Conservation (phyloP, 2,113 vertebrate genomes). For the Coracopsis vasa region DNA sequence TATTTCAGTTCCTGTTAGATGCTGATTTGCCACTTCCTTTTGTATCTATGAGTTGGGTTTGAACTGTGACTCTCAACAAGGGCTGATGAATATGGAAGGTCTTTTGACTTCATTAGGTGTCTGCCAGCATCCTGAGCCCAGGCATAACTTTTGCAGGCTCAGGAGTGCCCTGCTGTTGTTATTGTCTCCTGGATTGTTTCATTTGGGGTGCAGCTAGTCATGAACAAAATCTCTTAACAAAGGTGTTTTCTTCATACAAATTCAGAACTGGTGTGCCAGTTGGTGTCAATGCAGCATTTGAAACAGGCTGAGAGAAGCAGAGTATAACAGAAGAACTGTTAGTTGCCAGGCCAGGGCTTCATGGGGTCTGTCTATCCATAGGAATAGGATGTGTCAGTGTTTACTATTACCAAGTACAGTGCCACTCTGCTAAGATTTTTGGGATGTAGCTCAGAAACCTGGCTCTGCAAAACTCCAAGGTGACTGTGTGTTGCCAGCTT, state of each 20-base stretch:
- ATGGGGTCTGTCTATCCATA: neutral
- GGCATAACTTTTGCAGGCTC: neutral
- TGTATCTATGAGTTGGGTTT: neutral
- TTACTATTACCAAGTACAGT: neutral
- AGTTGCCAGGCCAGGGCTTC: neutral
- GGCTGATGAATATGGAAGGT: neutral
- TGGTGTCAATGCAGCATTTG: neutral
- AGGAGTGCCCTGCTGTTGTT: neutral
- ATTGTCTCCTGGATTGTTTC: neutral
- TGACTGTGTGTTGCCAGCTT: neutral
- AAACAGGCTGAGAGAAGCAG: neutral
- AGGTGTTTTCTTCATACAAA: neutral
- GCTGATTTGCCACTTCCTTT: neutral
- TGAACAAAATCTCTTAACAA: neutral
- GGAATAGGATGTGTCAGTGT: neutral
- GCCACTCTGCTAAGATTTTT: neutral
- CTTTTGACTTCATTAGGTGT: neutral
- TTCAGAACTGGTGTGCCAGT: neutral
- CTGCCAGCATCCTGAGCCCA: neutral
- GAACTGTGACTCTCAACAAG: neutral
- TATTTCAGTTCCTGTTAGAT: neutral
- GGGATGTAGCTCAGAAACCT: conserved; percentile 38
- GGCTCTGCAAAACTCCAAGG: conserved; percentile 37
- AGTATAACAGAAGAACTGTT: neutral
- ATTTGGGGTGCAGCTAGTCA: neutral